phyloP scores from a whole-genome alignment of 2,113 vertebrate species.

The Amblyopsis rosae region DNA sequence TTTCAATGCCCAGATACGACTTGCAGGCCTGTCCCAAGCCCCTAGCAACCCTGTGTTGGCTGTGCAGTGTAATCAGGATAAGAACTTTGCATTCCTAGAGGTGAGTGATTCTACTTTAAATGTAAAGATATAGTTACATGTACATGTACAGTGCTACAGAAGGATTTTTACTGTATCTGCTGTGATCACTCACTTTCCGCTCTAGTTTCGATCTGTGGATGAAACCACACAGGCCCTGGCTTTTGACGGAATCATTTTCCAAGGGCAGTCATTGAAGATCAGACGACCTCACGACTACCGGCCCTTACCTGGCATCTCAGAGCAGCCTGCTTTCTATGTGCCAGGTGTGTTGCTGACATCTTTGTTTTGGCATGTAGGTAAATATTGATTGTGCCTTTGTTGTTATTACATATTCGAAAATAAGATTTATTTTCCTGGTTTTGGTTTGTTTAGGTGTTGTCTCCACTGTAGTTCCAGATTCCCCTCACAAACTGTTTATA shows the following conservation, averaged over 20 bases:
- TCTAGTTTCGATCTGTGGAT: conserved; percentile 77
- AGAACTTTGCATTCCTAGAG: conserved; percentile 81
- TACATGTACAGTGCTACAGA: not conserved
- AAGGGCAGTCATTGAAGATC: conserved; percentile 79
- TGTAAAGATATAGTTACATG: not conserved
- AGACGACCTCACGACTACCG: conserved; percentile 78
- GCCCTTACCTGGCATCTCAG: conserved; percentile 77
- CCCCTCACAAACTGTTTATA: conserved; percentile 79
- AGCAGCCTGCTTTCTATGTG: conserved; percentile 78
- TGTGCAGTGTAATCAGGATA: conserved; percentile 80
- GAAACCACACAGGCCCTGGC: conserved; percentile 82
- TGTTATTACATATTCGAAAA: not conserved
- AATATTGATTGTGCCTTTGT: not conserved
- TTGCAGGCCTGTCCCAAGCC: conserved; percentile 75
- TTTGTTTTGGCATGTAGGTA: not conserved
- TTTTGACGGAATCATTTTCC: conserved; percentile 80
- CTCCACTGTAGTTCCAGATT: conserved; percentile 80
- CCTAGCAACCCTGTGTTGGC: conserved; percentile 78
- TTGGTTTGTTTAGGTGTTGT: conserved; percentile 66
- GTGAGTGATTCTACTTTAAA: conserved; percentile 38
- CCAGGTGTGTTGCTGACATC: conserved; percentile 59
- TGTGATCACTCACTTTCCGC: not conserved
- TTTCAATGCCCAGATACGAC: conserved; percentile 79
- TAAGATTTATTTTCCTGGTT: not conserved
- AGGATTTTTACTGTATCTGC: not conserved